Conservation (phyloP, 2,888 invertebrate species). For the Argyresthia albistria region DNA sequence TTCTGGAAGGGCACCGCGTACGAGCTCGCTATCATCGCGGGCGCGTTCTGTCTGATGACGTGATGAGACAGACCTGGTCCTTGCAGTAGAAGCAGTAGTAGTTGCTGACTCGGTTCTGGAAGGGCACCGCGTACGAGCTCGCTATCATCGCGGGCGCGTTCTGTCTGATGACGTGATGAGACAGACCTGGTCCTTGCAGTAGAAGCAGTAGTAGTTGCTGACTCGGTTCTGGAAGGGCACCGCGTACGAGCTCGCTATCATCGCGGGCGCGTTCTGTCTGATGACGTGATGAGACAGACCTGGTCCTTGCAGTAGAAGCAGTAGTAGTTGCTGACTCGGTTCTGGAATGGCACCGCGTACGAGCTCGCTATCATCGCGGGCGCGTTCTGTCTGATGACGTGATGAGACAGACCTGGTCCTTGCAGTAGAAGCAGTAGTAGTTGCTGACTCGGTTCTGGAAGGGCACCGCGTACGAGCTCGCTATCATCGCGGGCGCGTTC, state of each 20-base stretch:
- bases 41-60: constrained; percentile 41
- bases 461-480: too few species aligned
- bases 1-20: constrained; percentile 53
- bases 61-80: too few species aligned
- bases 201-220: constrained; percentile 56
- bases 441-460: too few species aligned
- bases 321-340: constrained; percentile 54
- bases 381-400: constrained; percentile 48
- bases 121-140: constrained; percentile 50
- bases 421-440: too few species aligned
- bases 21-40: constrained; percentile 41
- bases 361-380: constrained; percentile 57
- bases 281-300: constrained; percentile 48
- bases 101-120: constrained; percentile 46
- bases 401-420: too few species aligned
- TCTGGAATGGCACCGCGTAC: constrained; percentile 57
- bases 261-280: constrained; percentile 42
- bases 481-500: too few species aligned
- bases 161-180: constrained; percentile 34
- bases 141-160: constrained; percentile 45
- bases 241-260: constrained; percentile 46
- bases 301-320: constrained; percentile 66
- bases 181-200: too few species aligned
- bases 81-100: constrained; percentile 59
- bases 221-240: constrained; percentile 51